Evolutionary conservation across 2,888 invertebrate species (phyloP), one percentile per base, ranked within the genome.

Genomic region (Reticulitermes lucifugus): DNA sequence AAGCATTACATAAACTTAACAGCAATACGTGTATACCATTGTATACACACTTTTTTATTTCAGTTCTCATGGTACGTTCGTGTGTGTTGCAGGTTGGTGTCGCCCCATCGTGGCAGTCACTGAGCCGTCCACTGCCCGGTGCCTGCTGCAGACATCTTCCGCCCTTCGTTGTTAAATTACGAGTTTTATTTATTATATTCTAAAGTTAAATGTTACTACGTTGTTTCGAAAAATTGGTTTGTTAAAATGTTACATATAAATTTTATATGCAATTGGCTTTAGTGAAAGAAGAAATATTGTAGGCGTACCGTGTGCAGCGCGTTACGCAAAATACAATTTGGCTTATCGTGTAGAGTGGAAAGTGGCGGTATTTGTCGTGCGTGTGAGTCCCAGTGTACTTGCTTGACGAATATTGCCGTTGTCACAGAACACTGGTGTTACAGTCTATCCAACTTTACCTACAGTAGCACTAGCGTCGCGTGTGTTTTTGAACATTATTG

Each of bases 191-290:
- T 77, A 51, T 46, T 46, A n/a, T 75, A 75, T 77, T 77, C 12
- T 46, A 77, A 41, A 77, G 51, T 77, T 51, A 51, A 43, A 77
- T 46, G 46, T 77, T 41, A 77, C 22, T 77, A n/a, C 73, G 73
- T 73, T 73, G 73, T 41, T 73, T 14, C 25, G 35, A 65, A 55
- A 46, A 25, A 65, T 65, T 25, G n/a, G n/a, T 65, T 73, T 73
- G 73, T 41, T 41, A 41, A 73, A 73, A 35, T 73, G 41, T 73
- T 73, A 73, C 25, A 41, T 5, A 9, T 21, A 73, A 41, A 21
- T 73, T 73, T 73, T 73, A 73, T 73, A 73, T 41, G 22, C n/a
- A n/a, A 65, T 25, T 65, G 65, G 25, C 65, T 65, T 65, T n/a
- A 65, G 65, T 65, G 65, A 12, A 55, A 55, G 18, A 46, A 46